Base-by-base conservation (phyloP, 1,140 invertebrate species). In the Diuraphis noxia region DNA sequence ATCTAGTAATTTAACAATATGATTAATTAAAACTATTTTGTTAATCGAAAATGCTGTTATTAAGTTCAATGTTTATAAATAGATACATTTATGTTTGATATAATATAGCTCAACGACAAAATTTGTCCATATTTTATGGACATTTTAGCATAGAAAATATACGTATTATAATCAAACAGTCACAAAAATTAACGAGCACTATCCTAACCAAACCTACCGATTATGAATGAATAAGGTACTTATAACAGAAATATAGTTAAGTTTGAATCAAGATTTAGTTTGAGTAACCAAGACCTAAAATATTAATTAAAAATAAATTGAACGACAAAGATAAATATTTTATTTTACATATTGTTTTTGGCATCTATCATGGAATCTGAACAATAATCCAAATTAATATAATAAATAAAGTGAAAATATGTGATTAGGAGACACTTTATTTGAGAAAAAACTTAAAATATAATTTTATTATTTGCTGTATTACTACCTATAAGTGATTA, bases 1-100 rank as follows among this genome's bases (percentile, higher is more conserved):
- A n/a, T 72, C 30, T 34, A 72, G 13, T 72, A 72, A 72, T n/a
- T 72, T 72, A n/a, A n/a, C 56, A 17, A 13, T 13, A n/a, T 72
- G 30, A 72, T n/a, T 72, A 72, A n/a, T n/a, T n/a, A 72, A 72
- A 72, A 72, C 56, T 72, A 72, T 72, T 63, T 72, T 72, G 56
- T 30, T 72, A 30, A n/a, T 63, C 30, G n/a, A 72, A 72, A n/a
- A n/a, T 72, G n/a, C 30, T 17, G 56, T 72, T n/a, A n/a, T 72
- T 72, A 72, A n/a, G 13, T 72, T n/a, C 17, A 72, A 72, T 72
- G 13, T 72, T n/a, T n/a, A 72, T 72, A 72, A 72, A 17, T 49
- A 49, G 21, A 21, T 72, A 72, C 17, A 34, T 72, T n/a, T 17
- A 72, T n/a, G 56, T 72, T 72, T 72, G n/a, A 72, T 72, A 72